Evolutionary conservation across 1,140 invertebrate genomes (phyloP).

Genomic region (Trichogramma pretiosum): DNA sequence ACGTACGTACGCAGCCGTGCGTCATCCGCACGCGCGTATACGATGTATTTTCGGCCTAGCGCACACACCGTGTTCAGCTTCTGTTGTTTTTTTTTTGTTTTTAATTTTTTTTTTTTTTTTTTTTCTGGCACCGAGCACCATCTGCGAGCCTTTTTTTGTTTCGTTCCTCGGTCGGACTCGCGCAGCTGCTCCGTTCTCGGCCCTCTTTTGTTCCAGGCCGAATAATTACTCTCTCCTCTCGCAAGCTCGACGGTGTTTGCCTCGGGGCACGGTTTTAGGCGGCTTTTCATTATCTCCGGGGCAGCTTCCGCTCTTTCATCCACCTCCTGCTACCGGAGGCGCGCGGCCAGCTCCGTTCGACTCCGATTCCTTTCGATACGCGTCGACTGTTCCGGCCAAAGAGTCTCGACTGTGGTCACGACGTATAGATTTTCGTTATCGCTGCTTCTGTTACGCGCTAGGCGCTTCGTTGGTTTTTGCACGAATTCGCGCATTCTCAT

Average conservation of each 20-base stretch:
- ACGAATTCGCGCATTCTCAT: too few relatives aligned
- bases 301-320: neutral
- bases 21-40: neutral
- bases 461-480: too few relatives aligned
- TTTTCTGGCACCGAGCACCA: conserved; percentile 5
- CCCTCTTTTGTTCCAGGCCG: neutral
- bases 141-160: neutral
- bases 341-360: too few relatives aligned
- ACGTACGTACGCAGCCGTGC: neutral
- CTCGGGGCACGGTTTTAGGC: neutral
- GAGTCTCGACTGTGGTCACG: too few relatives aligned
- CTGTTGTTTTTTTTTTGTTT: conserved; percentile 2
- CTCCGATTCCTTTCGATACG: too few relatives aligned
- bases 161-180: neutral
- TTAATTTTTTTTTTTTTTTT: neutral
- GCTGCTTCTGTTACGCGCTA: too few relatives aligned
- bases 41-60: neutral
- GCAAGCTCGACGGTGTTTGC: neutral
- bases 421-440: too few relatives aligned
- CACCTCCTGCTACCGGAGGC: too few relatives aligned
- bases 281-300: neutral
- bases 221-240: neutral
- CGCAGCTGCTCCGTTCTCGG: neutral
- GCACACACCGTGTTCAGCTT: neutral
- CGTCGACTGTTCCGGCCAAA: too few relatives aligned